These are phyloP conservation scores for Campylorhamphus procurvoides DNA, from an alignment of 2,113 vertebrate species.

Conservation along the genomic window DNA sequence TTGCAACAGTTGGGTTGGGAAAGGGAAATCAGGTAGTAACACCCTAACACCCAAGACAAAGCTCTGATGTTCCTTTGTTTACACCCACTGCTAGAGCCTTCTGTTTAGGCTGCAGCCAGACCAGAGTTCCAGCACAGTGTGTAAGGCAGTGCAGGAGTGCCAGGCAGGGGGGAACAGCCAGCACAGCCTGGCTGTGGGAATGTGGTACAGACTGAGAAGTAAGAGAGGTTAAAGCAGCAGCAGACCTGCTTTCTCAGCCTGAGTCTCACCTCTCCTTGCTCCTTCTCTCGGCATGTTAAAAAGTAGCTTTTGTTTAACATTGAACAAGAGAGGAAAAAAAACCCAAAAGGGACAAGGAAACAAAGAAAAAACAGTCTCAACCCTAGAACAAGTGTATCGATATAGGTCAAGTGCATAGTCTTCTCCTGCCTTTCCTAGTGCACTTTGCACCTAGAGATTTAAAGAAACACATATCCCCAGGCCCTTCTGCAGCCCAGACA, in stretches of 20 bases:
- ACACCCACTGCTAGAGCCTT: not conserved
- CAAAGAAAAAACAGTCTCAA: not conserved
- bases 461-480: not conserved
- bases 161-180: not conserved
- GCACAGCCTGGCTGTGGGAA: not conserved
- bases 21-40: not conserved
- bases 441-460: not conserved
- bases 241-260: not conserved
- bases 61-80: not conserved
- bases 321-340: not conserved
- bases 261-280: not conserved
- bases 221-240: rapidly evolving
- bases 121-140: rapidly evolving
- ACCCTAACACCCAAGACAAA: not conserved
- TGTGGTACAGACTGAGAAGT: not conserved
- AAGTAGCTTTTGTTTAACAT: not conserved
- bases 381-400: not conserved
- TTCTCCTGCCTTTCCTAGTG: not conserved
- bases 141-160: rapidly evolving
- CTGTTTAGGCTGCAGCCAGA: not conserved
- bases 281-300: not conserved
- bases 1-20: not conserved
- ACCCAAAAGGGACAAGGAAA: not conserved
- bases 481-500: not conserved
- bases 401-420: not conserved